These are phyloP conservation scores for Halyomorpha halys DNA, from an alignment of 1,140 invertebrate species.

Conservation along the genomic window DNA sequence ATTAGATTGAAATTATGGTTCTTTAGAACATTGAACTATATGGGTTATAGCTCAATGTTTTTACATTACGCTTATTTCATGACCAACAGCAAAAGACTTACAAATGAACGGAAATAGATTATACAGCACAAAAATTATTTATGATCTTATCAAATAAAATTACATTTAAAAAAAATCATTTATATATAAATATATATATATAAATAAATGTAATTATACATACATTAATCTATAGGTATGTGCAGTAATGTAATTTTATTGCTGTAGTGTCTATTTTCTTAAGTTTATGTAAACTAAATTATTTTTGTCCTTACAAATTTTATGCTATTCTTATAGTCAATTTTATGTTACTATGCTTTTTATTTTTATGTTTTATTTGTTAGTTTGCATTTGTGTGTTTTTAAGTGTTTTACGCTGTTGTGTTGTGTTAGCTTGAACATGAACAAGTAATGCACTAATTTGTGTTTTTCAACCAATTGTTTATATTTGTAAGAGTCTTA, in stretches of 20 bases:
- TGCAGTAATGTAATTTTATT: conserved; percentile 10
- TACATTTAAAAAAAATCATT: too few species aligned
- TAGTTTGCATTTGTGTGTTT: conserved; percentile 9
- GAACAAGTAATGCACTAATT: conserved; percentile 22
- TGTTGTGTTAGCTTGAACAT: conserved; percentile 25
- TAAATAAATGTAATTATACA: too few species aligned
- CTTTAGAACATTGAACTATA: conserved; percentile 10
- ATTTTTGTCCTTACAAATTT: conserved; percentile 14
- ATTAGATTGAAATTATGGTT: conserved; percentile 6
- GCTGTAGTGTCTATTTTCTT: conserved; percentile 22
- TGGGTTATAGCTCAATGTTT: conserved; percentile 15
- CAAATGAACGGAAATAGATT: conserved; percentile 18
- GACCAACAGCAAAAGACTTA: conserved; percentile 25
- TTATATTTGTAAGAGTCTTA: conserved; percentile 21
- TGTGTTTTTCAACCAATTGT: conserved; percentile 21
- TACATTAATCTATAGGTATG: too few species aligned
- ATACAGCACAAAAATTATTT: conserved; percentile 18
- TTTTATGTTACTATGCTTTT: conserved; percentile 9
- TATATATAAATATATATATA: too few species aligned
- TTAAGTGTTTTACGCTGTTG: conserved; percentile 17
- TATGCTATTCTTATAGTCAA: conserved; percentile 5
- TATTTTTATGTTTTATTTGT: conserved; percentile 8
- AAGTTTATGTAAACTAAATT: conserved; percentile 13
- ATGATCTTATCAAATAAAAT: too few species aligned
- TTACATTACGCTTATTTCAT: conserved; percentile 24